Conservation (phyloP, 2,797 vertebrate species). For the Pristis pectinata region DNA sequence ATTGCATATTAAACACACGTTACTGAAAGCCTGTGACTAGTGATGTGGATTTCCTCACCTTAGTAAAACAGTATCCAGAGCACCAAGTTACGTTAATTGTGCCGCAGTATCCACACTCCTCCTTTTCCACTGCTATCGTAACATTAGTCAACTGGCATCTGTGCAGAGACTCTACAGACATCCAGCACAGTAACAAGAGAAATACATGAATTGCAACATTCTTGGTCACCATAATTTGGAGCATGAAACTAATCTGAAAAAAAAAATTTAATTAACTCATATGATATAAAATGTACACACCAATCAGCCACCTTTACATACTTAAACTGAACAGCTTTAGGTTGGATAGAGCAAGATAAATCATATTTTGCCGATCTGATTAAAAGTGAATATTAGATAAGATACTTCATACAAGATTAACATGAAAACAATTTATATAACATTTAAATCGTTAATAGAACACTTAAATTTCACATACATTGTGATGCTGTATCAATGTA, state of each 20-base stretch:
- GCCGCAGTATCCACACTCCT: conserved; percentile 66
- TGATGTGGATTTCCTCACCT: conserved; percentile 57
- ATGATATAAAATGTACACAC: not conserved
- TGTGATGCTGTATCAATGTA: not conserved
- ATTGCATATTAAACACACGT: not conserved
- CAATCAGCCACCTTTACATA: not conserved
- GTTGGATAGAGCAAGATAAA: not conserved
- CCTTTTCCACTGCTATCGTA: conserved; percentile 69
- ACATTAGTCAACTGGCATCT: conserved; percentile 65
- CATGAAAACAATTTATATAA: too few species aligned
- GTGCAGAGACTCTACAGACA: conserved; percentile 53
- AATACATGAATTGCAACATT: conserved; percentile 63
- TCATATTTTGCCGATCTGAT: not conserved
- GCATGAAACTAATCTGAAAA: not conserved
- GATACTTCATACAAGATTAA: too few species aligned
- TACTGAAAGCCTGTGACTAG: not conserved
- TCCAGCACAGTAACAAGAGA: conserved; percentile 61
- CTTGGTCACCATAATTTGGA: conserved; percentile 40
- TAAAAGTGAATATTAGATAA: not conserved
- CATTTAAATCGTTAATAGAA: not conserved
- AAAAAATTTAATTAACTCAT: not conserved
- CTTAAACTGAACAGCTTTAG: not conserved
- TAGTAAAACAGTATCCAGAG: conserved; percentile 69
- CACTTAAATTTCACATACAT: not conserved
- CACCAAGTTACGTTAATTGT: conserved; percentile 72